Conservation (phyloP, 1,140 invertebrate genomes). For the Solen grandis region DNA sequence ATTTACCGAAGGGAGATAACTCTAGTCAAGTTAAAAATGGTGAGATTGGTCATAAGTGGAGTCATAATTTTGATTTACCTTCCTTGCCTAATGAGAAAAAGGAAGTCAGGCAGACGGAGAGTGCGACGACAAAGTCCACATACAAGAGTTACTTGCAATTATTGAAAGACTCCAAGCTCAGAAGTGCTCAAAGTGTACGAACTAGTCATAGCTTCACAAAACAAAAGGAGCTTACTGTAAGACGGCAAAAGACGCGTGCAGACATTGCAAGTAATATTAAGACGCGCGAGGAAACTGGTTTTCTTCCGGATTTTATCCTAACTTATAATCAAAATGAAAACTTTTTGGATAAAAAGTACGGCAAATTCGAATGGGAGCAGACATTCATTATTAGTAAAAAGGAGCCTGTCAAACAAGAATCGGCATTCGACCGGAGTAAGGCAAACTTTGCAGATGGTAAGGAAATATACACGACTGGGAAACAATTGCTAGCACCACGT, state of each 20-base stretch:
- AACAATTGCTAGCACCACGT: too few species aligned
- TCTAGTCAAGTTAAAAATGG: not conserved
- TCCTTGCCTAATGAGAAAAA: conserved; percentile 13
- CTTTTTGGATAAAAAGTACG: conserved; percentile 2
- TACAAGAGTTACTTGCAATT: conserved; percentile 63
- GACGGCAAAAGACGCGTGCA: conserved; percentile 44
- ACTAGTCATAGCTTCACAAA: conserved; percentile 47
- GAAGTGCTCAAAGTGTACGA: conserved; percentile 46
- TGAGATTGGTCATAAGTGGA: conserved; percentile 4
- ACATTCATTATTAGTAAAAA: conserved; percentile 28
- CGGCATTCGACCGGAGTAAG: not conserved
- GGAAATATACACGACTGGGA: conserved; percentile 7
- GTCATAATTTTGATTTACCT: conserved; percentile 20
- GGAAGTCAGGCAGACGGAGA: not conserved
- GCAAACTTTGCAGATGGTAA: not conserved
- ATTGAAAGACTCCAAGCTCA: conserved; percentile 56
- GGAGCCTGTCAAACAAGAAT: conserved; percentile 4
- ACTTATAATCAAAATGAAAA: conserved; percentile 47
- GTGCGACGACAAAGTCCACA: conserved; percentile 16
- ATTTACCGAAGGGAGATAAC: conserved; percentile 1
- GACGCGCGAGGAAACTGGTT: conserved; percentile 35
- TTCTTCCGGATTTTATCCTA: conserved; percentile 53
- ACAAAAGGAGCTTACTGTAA: conserved; percentile 35
- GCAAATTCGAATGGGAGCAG: conserved; percentile 42
- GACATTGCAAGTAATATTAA: conserved; percentile 21